phyloP scores from a whole-genome alignment of 2,113 vertebrate genomes.

The Electrona antarctica region DNA sequence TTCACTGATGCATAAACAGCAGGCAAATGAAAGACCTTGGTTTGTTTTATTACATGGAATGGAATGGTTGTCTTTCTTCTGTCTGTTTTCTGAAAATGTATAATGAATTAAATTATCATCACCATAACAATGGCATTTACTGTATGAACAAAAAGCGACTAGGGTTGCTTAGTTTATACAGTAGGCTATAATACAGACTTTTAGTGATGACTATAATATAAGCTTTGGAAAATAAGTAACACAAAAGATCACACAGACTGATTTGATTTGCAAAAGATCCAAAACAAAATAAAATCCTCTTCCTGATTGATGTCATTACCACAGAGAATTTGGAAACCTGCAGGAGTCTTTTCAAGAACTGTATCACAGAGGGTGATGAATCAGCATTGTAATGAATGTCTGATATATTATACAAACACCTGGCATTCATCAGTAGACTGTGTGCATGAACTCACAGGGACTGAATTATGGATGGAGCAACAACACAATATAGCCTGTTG shows the following conservation, averaged over 20 bases:
- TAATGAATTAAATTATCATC: not conserved
- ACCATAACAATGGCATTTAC: not conserved
- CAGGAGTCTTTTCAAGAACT: slow-evolving; percentile 32
- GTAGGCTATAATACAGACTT: too few relatives aligned
- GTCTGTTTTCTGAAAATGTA: slow-evolving; percentile 2
- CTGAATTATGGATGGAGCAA: slow-evolving; percentile 1
- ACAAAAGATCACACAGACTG: not conserved
- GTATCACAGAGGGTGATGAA: slow-evolving; percentile 36
- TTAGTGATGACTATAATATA: too few relatives aligned
- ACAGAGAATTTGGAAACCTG: slow-evolving; percentile 24
- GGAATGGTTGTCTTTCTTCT: slow-evolving; percentile 14
- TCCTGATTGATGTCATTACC: slow-evolving; percentile 29
- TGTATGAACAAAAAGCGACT: not conserved
- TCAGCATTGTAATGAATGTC: slow-evolving; percentile 37
- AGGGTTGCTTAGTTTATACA: too few relatives aligned
- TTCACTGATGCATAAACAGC: slow-evolving; percentile 30
- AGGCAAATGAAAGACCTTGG: slow-evolving; percentile 4
- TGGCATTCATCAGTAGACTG: slow-evolving; percentile 26
- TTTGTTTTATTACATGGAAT: not conserved
- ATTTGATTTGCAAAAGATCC: not conserved
- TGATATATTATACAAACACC: slow-evolving; percentile 38
- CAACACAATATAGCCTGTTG: not conserved
- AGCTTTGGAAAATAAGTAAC: not conserved
- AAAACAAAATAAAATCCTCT: not conserved
- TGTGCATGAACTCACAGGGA: slow-evolving; percentile 9